Conservation (phyloP, 2,888 invertebrate genomes). For the Oxycera nigricornis region DNA sequence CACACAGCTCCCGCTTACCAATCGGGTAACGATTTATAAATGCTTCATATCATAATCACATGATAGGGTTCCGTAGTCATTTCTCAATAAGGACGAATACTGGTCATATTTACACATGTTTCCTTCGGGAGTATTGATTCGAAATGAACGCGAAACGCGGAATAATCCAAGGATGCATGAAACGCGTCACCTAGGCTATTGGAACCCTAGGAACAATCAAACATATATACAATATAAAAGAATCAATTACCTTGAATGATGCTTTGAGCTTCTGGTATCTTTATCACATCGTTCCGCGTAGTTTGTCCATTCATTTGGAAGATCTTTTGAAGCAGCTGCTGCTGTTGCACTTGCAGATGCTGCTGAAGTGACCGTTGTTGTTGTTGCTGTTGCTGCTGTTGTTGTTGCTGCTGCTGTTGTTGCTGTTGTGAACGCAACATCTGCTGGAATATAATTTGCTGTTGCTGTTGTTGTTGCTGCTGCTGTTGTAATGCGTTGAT, state of each 20-base stretch:
- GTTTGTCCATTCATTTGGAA: conserved; percentile 50
- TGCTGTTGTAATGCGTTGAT: conserved; percentile 34
- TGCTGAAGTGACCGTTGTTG: conserved; percentile 48
- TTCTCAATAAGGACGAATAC: too few relatives aligned
- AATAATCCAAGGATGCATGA: too few relatives aligned
- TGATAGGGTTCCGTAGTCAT: too few relatives aligned
- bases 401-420: conserved; percentile 40
- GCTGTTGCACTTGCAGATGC: conserved; percentile 53
- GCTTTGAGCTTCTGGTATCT: conserved; percentile 78
- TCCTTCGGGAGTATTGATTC: too few relatives aligned
- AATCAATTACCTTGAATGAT: conserved; percentile 72
- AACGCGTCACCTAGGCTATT: too few relatives aligned
- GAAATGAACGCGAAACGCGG: too few relatives aligned
- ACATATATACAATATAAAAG: too few relatives aligned
- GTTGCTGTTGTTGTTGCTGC: conserved; percentile 38
- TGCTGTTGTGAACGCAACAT: conserved; percentile 31
- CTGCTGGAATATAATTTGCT: conserved; percentile 37
- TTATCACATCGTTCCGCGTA: conserved; percentile 65
- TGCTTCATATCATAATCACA: too few relatives aligned
- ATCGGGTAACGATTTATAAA: too few relatives aligned
- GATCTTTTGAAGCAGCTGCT: conserved; percentile 57
- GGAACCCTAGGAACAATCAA: too few relatives aligned
- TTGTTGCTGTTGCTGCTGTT: conserved; percentile 48
- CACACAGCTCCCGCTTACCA: too few relatives aligned
- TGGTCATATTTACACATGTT: too few relatives aligned